Conservation (phyloP, 2,113 vertebrate genomes). For the Haliaeetus leucogaster region DNA sequence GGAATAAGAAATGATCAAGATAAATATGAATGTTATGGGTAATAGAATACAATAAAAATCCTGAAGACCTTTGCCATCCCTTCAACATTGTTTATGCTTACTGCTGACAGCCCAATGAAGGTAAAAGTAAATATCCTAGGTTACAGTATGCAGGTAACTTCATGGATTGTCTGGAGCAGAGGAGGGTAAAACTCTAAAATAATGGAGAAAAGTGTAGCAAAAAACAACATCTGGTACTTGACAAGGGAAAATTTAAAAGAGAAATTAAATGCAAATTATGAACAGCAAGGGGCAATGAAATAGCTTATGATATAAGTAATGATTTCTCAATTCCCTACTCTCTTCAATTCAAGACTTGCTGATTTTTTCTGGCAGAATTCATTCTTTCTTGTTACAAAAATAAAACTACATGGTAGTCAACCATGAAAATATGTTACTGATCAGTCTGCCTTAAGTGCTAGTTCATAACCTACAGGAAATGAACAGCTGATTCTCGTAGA, state of each 20-base stretch:
- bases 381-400: neutral
- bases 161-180: neutral
- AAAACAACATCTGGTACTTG: neutral
- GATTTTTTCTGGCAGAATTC: neutral
- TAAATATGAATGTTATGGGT: neutral
- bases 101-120: neutral
- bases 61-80: neutral
- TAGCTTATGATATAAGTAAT: neutral
- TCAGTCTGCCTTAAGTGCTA: neutral
- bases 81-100: neutral
- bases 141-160: neutral
- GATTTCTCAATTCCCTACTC: neutral
- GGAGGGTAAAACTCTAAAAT: neutral
- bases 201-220: neutral
- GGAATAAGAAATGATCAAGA: neutral
- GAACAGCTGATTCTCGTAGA: neutral
- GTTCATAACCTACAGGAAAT: neutral
- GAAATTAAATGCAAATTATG: neutral
- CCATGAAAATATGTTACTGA: neutral
- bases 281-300: neutral
- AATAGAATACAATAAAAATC: neutral
- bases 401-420: neutral
- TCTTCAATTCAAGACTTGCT: neutral
- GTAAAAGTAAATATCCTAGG: neutral
- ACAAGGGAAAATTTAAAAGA: neutral